These are phyloP conservation scores for Serripes groenlandicus DNA, from an alignment of 2,888 invertebrate species.

Conservation along the genomic window DNA sequence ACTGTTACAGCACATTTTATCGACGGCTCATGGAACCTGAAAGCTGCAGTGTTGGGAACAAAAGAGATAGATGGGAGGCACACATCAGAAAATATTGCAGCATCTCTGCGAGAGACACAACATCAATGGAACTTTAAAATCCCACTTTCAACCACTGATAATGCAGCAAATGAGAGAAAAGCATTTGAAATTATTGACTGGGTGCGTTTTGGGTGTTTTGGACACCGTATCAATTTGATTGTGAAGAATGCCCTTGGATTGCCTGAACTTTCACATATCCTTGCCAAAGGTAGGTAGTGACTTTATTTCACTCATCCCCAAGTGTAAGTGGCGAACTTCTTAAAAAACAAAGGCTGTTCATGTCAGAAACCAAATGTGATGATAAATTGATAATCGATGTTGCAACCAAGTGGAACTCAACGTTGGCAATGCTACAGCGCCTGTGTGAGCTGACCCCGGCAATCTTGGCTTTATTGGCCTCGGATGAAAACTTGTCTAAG, in stretches of 20 bases:
- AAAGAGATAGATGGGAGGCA: slow-evolving; percentile 35
- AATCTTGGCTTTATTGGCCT: too few relatives aligned
- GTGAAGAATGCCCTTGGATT: slow-evolving; percentile 47
- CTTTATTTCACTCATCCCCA: slow-evolving; percentile 43
- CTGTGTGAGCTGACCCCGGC: slow-evolving; percentile 32
- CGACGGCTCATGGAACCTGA: slow-evolving; percentile 30
- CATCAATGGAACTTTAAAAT: background rate
- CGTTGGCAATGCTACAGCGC: slow-evolving; percentile 28
- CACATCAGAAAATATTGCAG: slow-evolving; percentile 31
- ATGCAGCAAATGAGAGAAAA: slow-evolving; percentile 39
- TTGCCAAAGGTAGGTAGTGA: slow-evolving; percentile 42
- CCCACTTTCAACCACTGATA: slow-evolving; percentile 24
- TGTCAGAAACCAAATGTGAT: background rate
- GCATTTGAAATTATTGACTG: slow-evolving; percentile 40
- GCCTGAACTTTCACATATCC: slow-evolving; percentile 23
- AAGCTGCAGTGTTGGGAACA: slow-evolving; percentile 30
- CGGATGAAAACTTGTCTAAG: too few relatives aligned
- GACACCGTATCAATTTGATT: slow-evolving; percentile 57
- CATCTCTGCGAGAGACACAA: background rate
- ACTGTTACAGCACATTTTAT: slow-evolving; percentile 42
- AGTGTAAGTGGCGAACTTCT: slow-evolving; percentile 37
- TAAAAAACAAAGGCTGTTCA: slow-evolving; percentile 31
- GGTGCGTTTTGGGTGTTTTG: slow-evolving; percentile 60
- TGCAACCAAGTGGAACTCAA: slow-evolving; percentile 51
- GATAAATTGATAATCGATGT: slow-evolving; percentile 51